These are phyloP conservation scores for Strix occidentalis DNA, from an alignment of 2,797 vertebrate species.

Conservation along the genomic window DNA sequence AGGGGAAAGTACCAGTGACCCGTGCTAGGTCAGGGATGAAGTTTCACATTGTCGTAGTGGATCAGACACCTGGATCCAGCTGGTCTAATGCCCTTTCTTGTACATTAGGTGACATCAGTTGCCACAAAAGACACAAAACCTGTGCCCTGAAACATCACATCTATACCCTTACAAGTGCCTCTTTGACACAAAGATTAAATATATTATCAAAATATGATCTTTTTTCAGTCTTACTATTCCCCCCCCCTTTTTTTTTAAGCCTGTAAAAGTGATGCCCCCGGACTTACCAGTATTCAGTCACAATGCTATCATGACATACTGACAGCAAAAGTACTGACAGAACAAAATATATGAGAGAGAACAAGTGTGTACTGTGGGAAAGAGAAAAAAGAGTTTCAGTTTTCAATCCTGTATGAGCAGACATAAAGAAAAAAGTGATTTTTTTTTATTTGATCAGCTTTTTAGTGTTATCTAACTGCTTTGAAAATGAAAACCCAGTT, in stretches of 20 bases:
- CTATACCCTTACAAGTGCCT: background rate
- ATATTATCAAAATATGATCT: background rate
- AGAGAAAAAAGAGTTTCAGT: background rate
- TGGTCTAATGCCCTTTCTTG: background rate
- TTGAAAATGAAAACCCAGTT: background rate
- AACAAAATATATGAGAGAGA: background rate
- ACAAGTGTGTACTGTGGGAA: background rate
- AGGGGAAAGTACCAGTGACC: too few species aligned
- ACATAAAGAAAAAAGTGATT: rapidly evolving
- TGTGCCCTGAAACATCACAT: background rate
- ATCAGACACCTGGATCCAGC: background rate
- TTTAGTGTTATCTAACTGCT: background rate
- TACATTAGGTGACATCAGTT: background rate
- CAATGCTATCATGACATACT: background rate
- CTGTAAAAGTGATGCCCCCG: background rate
- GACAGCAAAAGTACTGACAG: background rate
- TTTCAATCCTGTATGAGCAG: background rate
- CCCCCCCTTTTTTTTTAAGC: background rate
- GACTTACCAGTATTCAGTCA: background rate
- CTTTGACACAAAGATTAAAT: background rate
- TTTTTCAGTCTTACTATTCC: background rate
- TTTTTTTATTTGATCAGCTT: background rate
- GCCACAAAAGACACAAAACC: background rate
- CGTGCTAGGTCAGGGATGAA: background rate
- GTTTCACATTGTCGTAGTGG: rapidly evolving